Evolutionary conservation across 2,888 invertebrate species (phyloP).

Genomic region (Resseliella maxima): DNA sequence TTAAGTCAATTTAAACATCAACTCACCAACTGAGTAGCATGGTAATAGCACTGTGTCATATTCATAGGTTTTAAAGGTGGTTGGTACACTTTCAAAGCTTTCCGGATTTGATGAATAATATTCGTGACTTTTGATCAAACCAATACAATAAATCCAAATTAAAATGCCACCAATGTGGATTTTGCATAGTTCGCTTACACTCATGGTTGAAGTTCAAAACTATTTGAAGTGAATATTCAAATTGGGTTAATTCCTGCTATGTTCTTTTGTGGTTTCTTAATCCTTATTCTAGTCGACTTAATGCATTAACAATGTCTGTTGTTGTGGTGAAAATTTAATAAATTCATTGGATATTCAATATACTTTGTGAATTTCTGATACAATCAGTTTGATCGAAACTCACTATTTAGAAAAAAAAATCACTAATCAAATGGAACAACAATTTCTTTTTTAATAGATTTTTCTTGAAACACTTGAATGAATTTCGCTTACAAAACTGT

Average conservation of each 20-base stretch:
- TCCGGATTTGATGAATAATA: neutral
- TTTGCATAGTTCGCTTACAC: neutral
- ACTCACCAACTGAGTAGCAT: constrained; percentile 80
- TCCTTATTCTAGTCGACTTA: neutral
- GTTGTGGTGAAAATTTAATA: neutral
- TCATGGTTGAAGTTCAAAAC: neutral
- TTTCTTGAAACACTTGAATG: too few relatives aligned
- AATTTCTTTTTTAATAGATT: too few relatives aligned
- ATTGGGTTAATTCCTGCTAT: neutral
- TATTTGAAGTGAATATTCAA: constrained; percentile 9
- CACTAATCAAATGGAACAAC: too few relatives aligned
- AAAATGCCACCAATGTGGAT: neutral
- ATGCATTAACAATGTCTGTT: too few relatives aligned
- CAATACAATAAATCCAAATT: neutral
- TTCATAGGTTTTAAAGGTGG: constrained; percentile 79
- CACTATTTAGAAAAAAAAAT: too few relatives aligned
- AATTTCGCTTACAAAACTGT: too few relatives aligned
- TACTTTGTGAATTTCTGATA: too few relatives aligned
- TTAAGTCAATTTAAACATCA: neutral
- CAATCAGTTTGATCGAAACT: too few relatives aligned
- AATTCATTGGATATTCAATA: too few relatives aligned
- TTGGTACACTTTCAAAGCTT: constrained; percentile 77
- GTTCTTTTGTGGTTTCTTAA: constrained; percentile 24
- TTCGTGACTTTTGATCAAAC: neutral
- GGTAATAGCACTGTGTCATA: constrained; percentile 83